Conservation (phyloP, 2,797 vertebrate species). For the Nyctibius grandis region DNA sequence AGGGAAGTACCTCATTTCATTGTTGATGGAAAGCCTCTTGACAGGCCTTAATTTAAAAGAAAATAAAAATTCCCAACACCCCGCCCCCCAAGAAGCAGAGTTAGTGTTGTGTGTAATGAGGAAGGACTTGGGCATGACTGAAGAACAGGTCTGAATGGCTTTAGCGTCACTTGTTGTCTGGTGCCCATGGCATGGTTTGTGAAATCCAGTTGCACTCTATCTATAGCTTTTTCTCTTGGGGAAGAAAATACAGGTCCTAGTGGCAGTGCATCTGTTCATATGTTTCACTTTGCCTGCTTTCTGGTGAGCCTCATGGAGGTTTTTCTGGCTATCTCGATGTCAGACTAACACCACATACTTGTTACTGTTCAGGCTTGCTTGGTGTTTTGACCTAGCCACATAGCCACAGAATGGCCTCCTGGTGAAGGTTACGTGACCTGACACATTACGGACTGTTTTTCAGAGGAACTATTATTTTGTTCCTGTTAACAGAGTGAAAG, state of each 20-base stretch:
- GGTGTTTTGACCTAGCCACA: background rate
- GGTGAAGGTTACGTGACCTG: background rate
- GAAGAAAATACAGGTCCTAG: background rate
- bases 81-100: background rate
- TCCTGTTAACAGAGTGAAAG: slow-evolving; percentile 62
- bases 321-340: background rate
- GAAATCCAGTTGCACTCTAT: background rate
- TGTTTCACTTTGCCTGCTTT: background rate
- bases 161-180: background rate
- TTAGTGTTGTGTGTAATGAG: background rate
- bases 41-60: background rate
- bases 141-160: background rate
- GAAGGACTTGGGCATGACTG: background rate
- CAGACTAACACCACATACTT: too few species aligned
- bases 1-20: background rate
- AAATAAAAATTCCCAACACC: background rate
- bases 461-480: background rate
- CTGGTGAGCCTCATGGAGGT: background rate
- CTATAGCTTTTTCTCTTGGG: background rate
- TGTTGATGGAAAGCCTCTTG: slow-evolving; percentile 3
- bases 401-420: background rate
- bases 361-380: background rate
- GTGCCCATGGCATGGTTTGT: background rate
- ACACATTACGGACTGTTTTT: background rate
- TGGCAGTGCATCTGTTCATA: background rate